Base-by-base conservation (phyloP, 92 coral and sea anemone genomes). In the Zoanthus sociatus region DNA sequence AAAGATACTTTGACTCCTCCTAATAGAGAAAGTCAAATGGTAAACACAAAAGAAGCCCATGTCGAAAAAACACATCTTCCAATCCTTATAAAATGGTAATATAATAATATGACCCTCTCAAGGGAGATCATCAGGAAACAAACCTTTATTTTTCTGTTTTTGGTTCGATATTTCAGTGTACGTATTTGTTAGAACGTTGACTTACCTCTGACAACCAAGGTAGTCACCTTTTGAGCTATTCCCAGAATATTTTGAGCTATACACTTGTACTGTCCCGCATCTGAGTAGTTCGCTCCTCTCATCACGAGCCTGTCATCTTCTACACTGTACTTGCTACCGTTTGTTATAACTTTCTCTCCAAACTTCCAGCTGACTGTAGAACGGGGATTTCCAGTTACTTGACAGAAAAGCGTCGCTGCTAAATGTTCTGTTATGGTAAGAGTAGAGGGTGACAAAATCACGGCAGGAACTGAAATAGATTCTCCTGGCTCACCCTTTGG, bases 241-340 rank as follows among this genome's bases (percentile, higher is more conserved):
- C 78, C 78, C 5, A 74, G 56, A 47, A 74, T 47, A 5, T 44
- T 74, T 17, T 21, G 10, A 17, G 78, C 78, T 2, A 74, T 18
- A 37, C 78, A 74, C 9, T 55, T 45, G 58, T 74, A 74, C 4
- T 74, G 15, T 44, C 78, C 78, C 16, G 78, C 78, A 15, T 73
- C 78, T 6, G 54, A 42, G 78, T 73, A 73, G 9, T 44, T 74
- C 9, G 56, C 13, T 10, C 17, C 53, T 7, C 78, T 48, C 1
- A 74, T 14, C 8, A 47, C 31, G 1, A 74, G 78, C 58, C 15
- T 74, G 58, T 58, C 58, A 16, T 74, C 37, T 74, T 13, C 32
- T 1, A 74, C 56, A 45, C 30, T 5, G 16, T 74, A 44, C n/a
- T 10, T 74, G 58, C 31, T 47, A 37, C 56, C 56, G 17, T 47